These are phyloP conservation scores for Danaus melanippus DNA, from an alignment of 1,140 invertebrate species.

Conservation along the genomic window DNA sequence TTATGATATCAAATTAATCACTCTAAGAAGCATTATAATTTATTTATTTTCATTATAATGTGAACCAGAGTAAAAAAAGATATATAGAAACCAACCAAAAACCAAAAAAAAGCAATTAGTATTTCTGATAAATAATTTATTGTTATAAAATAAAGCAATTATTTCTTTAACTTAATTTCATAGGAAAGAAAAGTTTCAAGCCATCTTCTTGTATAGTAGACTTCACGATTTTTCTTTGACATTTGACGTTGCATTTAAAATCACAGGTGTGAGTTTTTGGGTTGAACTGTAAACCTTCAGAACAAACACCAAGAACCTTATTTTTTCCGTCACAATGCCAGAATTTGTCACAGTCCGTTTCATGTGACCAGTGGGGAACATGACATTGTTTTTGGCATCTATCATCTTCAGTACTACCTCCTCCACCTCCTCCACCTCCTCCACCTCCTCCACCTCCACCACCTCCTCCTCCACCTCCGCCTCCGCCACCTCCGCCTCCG, in stretches of 20 bases:
- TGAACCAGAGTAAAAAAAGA: neutral
- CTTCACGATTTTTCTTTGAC: conserved; percentile 25
- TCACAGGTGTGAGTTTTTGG: conserved; percentile 36
- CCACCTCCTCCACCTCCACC: conserved; percentile 7
- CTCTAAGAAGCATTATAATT: no score
- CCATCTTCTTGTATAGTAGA: conserved; percentile 22
- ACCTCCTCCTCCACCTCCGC: conserved; percentile 7
- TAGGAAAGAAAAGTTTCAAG: conserved; percentile 38
- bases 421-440: conserved; percentile 7
- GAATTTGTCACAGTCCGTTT: conserved; percentile 72
- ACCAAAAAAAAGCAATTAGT: neutral
- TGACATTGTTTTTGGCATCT: conserved; percentile 31
- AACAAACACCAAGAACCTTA: conserved; percentile 65
- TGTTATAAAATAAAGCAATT: conserved; percentile 4
- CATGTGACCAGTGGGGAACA: conserved; percentile 58
- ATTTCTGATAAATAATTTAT: neutral
- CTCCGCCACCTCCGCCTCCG: conserved; percentile 9
- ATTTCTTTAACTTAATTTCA: conserved; percentile 28
- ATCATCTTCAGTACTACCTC: conserved; percentile 1
- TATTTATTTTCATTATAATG: no score
- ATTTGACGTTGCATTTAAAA: conserved; percentile 38
- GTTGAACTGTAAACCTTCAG: conserved; percentile 74
- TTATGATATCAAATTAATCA: no score
- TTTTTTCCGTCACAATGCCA: conserved; percentile 69
- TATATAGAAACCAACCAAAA: conserved; percentile 7